Evolutionary conservation across 2,113 vertebrate genomes (phyloP).

Genomic region (Cromileptes altivelis): DNA sequence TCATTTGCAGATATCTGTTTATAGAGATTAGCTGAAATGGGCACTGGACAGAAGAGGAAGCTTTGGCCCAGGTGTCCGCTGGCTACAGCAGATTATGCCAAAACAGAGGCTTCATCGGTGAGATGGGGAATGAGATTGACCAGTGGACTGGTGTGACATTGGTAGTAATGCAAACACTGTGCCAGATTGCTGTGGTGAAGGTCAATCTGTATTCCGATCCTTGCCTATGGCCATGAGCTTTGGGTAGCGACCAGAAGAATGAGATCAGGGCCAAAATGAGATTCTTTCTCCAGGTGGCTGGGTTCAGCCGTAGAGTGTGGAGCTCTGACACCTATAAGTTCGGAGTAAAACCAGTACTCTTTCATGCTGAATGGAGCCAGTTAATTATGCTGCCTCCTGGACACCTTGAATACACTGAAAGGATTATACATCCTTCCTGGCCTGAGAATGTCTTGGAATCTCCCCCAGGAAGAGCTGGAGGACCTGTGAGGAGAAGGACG

Average conservation of each 20-base stretch:
- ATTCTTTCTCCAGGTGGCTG: background rate
- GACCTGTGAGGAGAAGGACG: background rate
- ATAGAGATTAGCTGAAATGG: no score
- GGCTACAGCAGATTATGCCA: no score
- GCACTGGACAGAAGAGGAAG: no score
- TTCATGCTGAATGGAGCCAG: background rate
- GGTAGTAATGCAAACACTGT: background rate
- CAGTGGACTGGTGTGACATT: background rate
- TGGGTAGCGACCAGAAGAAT: background rate
- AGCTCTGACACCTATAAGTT: background rate
- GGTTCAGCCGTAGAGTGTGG: background rate
- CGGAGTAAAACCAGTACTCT: background rate
- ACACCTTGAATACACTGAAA: background rate
- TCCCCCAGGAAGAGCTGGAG: background rate
- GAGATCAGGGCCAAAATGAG: background rate
- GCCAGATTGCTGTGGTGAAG: background rate
- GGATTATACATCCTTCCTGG: background rate
- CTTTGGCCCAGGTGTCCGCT: no score
- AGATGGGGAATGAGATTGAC: background rate
- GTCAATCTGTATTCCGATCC: background rate
- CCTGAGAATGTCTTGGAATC: background rate
- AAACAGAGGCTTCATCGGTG: no score
- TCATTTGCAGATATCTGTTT: no score
- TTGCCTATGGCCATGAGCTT: background rate
- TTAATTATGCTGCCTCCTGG: background rate